These are phyloP conservation scores for Falco peregrinus DNA, from an alignment of 2,797 vertebrate genomes.

Conservation along the genomic window DNA sequence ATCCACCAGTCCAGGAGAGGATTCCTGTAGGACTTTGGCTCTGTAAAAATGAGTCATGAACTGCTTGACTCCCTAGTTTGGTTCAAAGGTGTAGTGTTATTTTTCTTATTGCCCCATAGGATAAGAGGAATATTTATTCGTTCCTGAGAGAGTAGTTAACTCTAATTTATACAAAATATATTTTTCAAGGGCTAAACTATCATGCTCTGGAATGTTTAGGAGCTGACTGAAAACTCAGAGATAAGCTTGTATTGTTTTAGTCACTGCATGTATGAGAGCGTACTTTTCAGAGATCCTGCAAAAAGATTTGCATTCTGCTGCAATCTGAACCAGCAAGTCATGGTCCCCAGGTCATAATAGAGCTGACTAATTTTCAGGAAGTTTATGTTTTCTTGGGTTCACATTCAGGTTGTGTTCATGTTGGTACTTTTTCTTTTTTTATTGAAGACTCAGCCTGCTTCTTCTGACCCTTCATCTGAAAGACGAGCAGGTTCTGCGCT, in stretches of 20 bases:
- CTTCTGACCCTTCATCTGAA: not conserved
- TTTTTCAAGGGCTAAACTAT: not conserved
- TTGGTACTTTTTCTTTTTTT: not conserved
- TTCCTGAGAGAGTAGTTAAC: not conserved
- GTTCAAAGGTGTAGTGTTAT: not conserved
- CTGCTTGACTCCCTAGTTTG: not conserved
- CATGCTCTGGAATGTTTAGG: not conserved
- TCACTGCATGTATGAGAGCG: not conserved
- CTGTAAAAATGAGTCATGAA: not conserved
- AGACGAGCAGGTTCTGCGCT: slow-evolving; percentile 18
- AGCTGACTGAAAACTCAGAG: not conserved
- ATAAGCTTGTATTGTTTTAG: not conserved
- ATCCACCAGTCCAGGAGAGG: not conserved
- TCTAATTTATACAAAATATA: not conserved
- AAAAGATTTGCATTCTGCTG: not conserved
- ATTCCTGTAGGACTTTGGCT: not conserved
- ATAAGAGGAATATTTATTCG: not conserved
- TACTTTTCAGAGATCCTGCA: not conserved
- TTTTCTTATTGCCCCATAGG: not conserved
- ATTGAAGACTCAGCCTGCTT: slow-evolving; percentile 40
- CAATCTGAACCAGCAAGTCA: not conserved
- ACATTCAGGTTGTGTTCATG: fast-evolving
- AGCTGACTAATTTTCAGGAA: not conserved
- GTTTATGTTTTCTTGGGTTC: not conserved
- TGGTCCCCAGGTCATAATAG: not conserved